Base-by-base conservation (phyloP, 2,888 invertebrate species). In the Colletes collaris region DNA sequence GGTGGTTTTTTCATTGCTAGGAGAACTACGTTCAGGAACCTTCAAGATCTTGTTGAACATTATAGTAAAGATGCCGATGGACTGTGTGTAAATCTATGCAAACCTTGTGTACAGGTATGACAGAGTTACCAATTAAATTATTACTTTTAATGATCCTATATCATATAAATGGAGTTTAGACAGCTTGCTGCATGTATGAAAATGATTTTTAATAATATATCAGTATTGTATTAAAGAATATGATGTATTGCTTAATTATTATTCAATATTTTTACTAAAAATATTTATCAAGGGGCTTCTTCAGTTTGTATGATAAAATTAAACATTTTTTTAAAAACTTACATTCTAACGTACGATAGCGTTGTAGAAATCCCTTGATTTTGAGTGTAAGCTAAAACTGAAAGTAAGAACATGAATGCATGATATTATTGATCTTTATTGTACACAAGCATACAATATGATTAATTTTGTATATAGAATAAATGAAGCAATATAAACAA, bases 1-100 rank as follows among this genome's bases (percentile, higher is more conserved):
- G 98, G 99, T 81, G 99, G 99, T 70, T 99, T 99, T 95, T 99
- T 99, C 95, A 99, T 99, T 91, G 99, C 99, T 75, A 95, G 99
- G 89, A 95, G 99, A 92, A 99, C 99, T 89, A 99, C 99, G 83
- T 99, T 99, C 95, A 96, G 98, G 89, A 99, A 99, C 13, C 95
- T 99, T 66, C 98, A 99, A 93, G 99, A 99, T 93, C 95, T 99
- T 71, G 99, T 99, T 60, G 98, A 98, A 90, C 99, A 99, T 93
- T 99, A 99, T 94, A 98, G 98, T 94, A 97, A 97, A 94, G 99
- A 99, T 93, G 97, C 99, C 16, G 99, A 99, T 93, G 99, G 99
- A 16, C 95, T 99, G 70, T 99, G 99, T 94, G 99, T 99, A 81
- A 98, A 99, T 93, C 95, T 99, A 87, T 97, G 97, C 94, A 98